Conservation (phyloP, 2,888 invertebrate genomes). For the Himalopsyche japonica region DNA sequence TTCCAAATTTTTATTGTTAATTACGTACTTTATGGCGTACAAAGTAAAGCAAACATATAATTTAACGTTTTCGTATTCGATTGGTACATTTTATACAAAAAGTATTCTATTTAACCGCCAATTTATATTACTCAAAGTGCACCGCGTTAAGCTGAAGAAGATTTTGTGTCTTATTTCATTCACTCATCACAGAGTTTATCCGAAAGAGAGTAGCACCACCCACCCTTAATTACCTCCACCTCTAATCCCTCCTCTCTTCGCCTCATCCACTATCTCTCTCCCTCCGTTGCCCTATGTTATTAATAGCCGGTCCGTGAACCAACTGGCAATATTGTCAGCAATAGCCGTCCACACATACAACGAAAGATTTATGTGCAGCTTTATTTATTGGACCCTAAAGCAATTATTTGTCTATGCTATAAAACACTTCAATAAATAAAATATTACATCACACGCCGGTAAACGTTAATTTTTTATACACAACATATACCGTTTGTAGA, state of each 20-base stretch:
- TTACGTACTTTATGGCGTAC: too few species aligned
- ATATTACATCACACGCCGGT: too few species aligned
- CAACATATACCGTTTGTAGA: too few species aligned
- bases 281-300: conserved; percentile 19
- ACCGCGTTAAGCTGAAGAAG: background rate
- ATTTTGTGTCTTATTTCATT: background rate
- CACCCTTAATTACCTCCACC: conserved; percentile 7
- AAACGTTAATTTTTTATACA: too few species aligned
- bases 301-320: conserved; percentile 31
- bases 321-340: conserved; percentile 20
- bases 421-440: too few species aligned
- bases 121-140: background rate
- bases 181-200: background rate
- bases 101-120: background rate
- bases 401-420: too few species aligned
- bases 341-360: background rate
- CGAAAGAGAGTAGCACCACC: background rate
- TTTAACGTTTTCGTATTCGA: too few species aligned
- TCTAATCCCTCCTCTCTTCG: conserved; percentile 7
- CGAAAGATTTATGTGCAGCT: background rate
- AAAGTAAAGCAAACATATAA: too few species aligned
- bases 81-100: too few species aligned
- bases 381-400: too few species aligned
- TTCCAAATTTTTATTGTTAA: too few species aligned
- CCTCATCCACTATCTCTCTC: conserved; percentile 1